Evolutionary conservation across 2,797 vertebrate genomes (phyloP).

Genomic region (Bradypus variegatus): DNA sequence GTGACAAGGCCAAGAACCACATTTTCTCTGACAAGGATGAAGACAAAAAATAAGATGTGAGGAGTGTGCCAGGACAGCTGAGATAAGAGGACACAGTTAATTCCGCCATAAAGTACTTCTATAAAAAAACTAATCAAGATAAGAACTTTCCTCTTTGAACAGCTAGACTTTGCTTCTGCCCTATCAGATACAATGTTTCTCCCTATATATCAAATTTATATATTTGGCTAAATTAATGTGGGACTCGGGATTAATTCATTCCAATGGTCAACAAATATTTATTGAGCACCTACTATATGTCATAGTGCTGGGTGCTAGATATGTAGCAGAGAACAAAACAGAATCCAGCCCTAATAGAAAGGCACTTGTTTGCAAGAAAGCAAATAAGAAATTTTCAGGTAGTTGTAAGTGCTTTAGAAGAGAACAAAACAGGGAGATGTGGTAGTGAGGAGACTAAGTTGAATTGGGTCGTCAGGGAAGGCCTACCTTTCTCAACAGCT

Average conservation of each 20-base stretch:
- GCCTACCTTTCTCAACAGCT: background rate
- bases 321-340: background rate
- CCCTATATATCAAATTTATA: background rate
- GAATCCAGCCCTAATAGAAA: background rate
- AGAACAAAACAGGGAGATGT: background rate
- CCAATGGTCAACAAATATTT: background rate
- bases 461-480: background rate
- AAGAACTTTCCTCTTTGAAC: background rate
- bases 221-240: background rate
- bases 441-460: background rate
- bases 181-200: background rate
- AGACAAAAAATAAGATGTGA: background rate
- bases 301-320: background rate
- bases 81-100: background rate
- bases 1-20: background rate
- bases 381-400: background rate
- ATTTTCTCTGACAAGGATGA: background rate
- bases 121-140: background rate
- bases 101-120: background rate
- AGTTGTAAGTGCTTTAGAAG: background rate
- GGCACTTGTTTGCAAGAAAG: background rate
- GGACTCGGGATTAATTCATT: background rate
- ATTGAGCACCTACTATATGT: background rate
- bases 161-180: background rate
- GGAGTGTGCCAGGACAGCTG: background rate